Percentiles rank a stretch among this genome's conserved stretches.
Evolutionary conservation across 2,888 invertebrate genomes (phyloP).

Genomic region (Rhorus exstirpatorius): DNA sequence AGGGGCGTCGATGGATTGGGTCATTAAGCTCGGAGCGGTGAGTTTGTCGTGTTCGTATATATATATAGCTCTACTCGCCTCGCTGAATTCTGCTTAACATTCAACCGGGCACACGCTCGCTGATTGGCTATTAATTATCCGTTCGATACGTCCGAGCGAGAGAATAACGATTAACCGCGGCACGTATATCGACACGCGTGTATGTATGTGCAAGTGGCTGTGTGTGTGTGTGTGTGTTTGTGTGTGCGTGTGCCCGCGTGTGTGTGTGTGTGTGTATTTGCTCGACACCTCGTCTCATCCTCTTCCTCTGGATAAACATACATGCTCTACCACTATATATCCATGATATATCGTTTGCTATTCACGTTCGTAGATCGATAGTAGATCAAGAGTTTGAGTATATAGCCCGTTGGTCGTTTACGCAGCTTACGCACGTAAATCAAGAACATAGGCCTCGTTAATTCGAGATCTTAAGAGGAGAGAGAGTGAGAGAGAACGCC

Average conservation of each 20-base stretch:
- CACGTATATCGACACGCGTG: slow-evolving; percentile 72
- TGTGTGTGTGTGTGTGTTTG: too few relatives aligned
- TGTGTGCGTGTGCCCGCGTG: too few relatives aligned
- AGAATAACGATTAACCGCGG: slow-evolving; percentile 82
- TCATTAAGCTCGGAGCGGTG: slow-evolving; percentile 54
- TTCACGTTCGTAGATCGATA: slow-evolving; percentile 76
- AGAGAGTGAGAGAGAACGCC: too few relatives aligned
- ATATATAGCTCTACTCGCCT: slow-evolving; percentile 32
- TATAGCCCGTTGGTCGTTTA: slow-evolving; percentile 35
- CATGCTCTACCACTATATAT: slow-evolving; percentile 25
- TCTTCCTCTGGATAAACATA: slow-evolving; percentile 28
- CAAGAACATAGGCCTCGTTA: slow-evolving; percentile 80
- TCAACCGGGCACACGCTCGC: slow-evolving; percentile 79
- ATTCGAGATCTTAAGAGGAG: slow-evolving; percentile 76
- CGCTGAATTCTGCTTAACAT: slow-evolving; percentile 79
- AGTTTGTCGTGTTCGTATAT: slow-evolving; percentile 52
- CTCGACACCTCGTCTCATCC: slow-evolving; percentile 64
- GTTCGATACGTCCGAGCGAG: slow-evolving; percentile 80
- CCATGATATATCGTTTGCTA: neutral
- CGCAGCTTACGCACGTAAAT: slow-evolving; percentile 75
- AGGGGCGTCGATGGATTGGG: slow-evolving; percentile 64
- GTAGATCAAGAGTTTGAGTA: slow-evolving; percentile 75
- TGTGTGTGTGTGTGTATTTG: slow-evolving; percentile 79
- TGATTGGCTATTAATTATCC: slow-evolving; percentile 84
- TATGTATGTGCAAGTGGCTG: too few relatives aligned